Percentiles rank a stretch among this genome's conserved stretches.
Evolutionary conservation across 2,797 vertebrate species (phyloP).

Genomic region (Rhinogobio ventralis): DNA sequence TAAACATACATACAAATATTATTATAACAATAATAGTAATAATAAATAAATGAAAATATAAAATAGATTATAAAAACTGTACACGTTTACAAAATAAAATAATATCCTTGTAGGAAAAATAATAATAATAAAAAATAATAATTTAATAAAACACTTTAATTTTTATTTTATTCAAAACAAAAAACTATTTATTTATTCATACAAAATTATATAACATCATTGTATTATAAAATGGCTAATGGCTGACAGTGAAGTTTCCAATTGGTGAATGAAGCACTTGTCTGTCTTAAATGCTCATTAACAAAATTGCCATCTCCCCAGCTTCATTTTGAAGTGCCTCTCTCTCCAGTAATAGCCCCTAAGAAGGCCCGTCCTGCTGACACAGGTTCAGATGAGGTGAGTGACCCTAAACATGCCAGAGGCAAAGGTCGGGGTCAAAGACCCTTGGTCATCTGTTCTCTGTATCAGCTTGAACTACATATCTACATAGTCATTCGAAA

Average conservation of each 20-base stretch:
- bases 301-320: conserved; percentile 64
- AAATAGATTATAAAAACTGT: too few relatives aligned
- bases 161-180: too few relatives aligned
- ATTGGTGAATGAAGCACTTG: not conserved
- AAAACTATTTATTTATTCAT: not conserved
- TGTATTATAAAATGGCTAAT: not conserved
- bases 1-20: too few relatives aligned
- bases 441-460: not conserved
- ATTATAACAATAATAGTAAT: too few relatives aligned
- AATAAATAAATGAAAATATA: too few relatives aligned
- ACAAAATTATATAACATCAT: not conserved
- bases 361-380: conserved; percentile 97
- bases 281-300: conserved; percentile 1
- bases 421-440: not conserved
- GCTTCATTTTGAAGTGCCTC: conserved; percentile 96
- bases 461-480: not conserved
- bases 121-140: too few relatives aligned
- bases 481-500: not conserved
- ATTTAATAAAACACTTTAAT: too few relatives aligned
- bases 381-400: conserved; percentile 94
- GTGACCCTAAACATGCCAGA: conserved; percentile 44
- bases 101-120: too few relatives aligned
- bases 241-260: not conserved
- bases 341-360: conserved; percentile 97
- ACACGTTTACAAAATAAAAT: too few relatives aligned